Percentiles rank a stretch among this genome's conserved stretches.
These are phyloP conservation scores for Cacatua alba DNA, from an alignment of 2,113 vertebrate genomes.

Conservation along the genomic window DNA sequence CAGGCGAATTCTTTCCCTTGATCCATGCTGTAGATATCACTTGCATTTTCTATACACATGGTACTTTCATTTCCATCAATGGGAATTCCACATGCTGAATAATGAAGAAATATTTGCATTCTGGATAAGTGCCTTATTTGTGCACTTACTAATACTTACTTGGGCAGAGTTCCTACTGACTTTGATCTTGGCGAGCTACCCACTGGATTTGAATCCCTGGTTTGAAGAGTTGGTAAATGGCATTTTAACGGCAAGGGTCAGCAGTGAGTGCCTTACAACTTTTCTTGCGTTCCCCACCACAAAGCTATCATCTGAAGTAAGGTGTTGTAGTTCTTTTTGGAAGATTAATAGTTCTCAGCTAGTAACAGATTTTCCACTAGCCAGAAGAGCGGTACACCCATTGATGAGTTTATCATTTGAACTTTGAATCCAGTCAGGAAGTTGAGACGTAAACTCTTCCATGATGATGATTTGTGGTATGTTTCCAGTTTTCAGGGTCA, in stretches of 20 bases:
- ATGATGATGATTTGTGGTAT: constrained; percentile 56
- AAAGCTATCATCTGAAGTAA: constrained; percentile 19
- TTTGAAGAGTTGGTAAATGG: constrained; percentile 11
- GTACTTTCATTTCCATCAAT: constrained; percentile 51
- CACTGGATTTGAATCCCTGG: not conserved
- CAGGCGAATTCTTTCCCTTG: constrained; percentile 42
- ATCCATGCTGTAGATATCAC: constrained; percentile 16
- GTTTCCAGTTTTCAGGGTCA: constrained; percentile 64
- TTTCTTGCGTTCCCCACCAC: not conserved
- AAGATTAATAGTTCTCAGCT: constrained; percentile 56
- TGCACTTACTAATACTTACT: constrained; percentile 18
- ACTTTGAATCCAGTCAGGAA: constrained; percentile 59
- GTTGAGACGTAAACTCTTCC: constrained; percentile 26
- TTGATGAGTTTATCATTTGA: constrained; percentile 68
- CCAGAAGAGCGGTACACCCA: constrained; percentile 17
- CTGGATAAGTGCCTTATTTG: constrained; percentile 39
- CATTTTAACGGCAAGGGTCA: constrained; percentile 7
- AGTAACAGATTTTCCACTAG: constrained; percentile 39
- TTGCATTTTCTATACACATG: constrained; percentile 26
- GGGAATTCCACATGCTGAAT: constrained; percentile 55
- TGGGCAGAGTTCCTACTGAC: not conserved
- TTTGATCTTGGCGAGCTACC: constrained; percentile 25
- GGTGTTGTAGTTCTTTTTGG: not conserved
- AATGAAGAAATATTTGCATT: constrained; percentile 58
- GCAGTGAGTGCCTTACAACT: not conserved